Conservation (phyloP, 1,140 invertebrate genomes). For the Hylyphantes graminicola region DNA sequence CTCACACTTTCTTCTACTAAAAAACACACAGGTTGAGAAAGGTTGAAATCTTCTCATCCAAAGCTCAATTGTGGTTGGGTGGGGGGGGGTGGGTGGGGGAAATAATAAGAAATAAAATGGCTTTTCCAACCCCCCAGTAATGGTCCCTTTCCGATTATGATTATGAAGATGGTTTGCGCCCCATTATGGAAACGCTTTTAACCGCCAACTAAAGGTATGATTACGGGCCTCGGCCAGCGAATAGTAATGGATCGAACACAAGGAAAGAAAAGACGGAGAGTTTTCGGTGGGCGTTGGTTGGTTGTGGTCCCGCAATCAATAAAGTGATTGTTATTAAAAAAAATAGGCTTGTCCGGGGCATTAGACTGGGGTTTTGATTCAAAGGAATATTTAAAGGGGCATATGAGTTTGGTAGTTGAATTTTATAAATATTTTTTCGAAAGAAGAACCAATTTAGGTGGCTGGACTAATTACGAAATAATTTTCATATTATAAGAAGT, state of each 20-base stretch:
- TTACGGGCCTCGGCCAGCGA: conserved; percentile 31
- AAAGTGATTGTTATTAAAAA: conserved; percentile 45
- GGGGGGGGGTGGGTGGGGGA: not conserved
- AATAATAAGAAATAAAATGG: conserved; percentile 47
- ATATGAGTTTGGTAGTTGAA: too few relatives aligned
- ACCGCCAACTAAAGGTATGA: conserved; percentile 55
- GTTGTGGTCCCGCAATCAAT: conserved; percentile 43
- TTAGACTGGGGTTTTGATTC: not conserved
- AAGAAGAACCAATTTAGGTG: too few relatives aligned
- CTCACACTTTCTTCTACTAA: not conserved
- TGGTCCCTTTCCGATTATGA: conserved; percentile 59
- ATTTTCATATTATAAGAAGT: too few relatives aligned
- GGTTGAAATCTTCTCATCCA: conserved; percentile 3
- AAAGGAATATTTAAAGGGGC: too few relatives aligned
- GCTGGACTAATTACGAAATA: too few relatives aligned
- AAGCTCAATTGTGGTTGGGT: not conserved
- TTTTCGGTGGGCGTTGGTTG: conserved; percentile 25
- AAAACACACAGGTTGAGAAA: conserved; percentile 5
- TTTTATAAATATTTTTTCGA: too few relatives aligned
- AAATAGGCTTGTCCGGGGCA: conserved; percentile 28
- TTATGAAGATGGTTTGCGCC: conserved; percentile 54
- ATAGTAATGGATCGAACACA: not conserved
- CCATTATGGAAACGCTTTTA: conserved; percentile 54
- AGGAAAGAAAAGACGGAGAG: not conserved
- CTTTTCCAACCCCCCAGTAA: conserved; percentile 47